Evolutionary conservation across 2,797 vertebrate genomes (phyloP), one percentile per base, ranked within the genome.

Genomic region (Molossus alvarezi): DNA sequence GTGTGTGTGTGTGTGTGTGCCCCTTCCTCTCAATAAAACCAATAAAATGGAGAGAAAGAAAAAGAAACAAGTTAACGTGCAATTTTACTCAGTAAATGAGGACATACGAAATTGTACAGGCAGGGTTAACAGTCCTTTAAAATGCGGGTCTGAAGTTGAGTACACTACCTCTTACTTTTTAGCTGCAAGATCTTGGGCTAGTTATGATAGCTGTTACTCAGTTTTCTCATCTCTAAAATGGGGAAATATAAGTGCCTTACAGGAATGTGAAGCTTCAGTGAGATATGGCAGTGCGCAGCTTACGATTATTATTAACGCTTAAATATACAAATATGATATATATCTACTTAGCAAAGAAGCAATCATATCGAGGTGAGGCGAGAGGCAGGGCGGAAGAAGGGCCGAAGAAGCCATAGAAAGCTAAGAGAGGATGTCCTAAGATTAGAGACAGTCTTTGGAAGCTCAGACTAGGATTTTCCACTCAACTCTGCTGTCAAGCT

Each of bases 11-110:
- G 41, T 45, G 41, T 45, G 41, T 45, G 41, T 45, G 41, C 62
- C 6, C 23, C 58, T 60, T 67, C 12, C 27, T 5, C n/a, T 67
- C 65, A 18, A 29, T 67, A 33, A 67, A 67, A 67, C 33, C 65
- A 67, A 67, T 67, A 67, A 67, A 33, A 37, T 37, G n/a, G 9
- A 33, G 18, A 65, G 25, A 65, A n/a, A 11, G 10, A 67, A 15
- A 13, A 33, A 92, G 53, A 58, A 79, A 77, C 27, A 79, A 71
- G 51, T 58, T 83, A 37, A 65, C 3, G 21, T 55, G 67, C 55
- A 80, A 17, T 92, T 94, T 81, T 72, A 55, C 80, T 88, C 60
- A 77, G 17, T 51, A 45, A 85, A 83, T n/a, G 80, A 83, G 80
- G 25, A 91, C 75, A 81, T 12, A 85, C 11, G 17, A 58, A 92